phyloP scores from a whole-genome alignment of 2,888 invertebrate species.

The Bombyx huttoni region DNA sequence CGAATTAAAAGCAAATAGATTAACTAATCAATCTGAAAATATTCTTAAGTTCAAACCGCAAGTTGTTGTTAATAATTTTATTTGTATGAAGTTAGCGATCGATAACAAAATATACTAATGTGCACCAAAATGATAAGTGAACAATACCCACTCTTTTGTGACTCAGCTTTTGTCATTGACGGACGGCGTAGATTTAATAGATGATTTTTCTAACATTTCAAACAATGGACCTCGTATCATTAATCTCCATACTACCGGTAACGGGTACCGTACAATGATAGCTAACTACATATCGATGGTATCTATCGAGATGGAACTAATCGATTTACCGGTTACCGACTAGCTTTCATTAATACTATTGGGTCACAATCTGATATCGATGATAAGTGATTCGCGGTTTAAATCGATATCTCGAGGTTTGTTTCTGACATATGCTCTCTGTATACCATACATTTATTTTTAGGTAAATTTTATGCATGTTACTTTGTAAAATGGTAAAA shows the following conservation, averaged over 20 bases:
- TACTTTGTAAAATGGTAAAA: too few relatives aligned
- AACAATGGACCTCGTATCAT: conserved; percentile 53
- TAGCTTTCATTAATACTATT: conserved; percentile 58
- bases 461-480: not conserved
- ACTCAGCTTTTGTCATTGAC: conserved; percentile 21
- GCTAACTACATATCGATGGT: conserved; percentile 51
- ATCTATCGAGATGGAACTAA: conserved; percentile 52
- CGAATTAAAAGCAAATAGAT: not conserved
- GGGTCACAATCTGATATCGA: conserved; percentile 39
- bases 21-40: not conserved
- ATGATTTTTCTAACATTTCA: conserved; percentile 55
- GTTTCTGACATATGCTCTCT: not conserved
- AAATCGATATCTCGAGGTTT: conserved; percentile 12
- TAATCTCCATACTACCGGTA: conserved; percentile 60
- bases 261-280: conserved; percentile 45
- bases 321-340: conserved; percentile 42
- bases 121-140: not conserved
- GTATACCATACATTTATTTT: not conserved
- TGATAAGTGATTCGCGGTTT: conserved; percentile 32
- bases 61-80: not conserved
- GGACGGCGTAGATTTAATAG: conserved; percentile 37
- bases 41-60: not conserved
- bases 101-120: not conserved
- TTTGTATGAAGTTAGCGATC: not conserved
- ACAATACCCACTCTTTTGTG: conserved; percentile 3